These are phyloP conservation scores for Crenuchus spilurus DNA, from an alignment of 2,797 vertebrate genomes.

Conservation along the genomic window DNA sequence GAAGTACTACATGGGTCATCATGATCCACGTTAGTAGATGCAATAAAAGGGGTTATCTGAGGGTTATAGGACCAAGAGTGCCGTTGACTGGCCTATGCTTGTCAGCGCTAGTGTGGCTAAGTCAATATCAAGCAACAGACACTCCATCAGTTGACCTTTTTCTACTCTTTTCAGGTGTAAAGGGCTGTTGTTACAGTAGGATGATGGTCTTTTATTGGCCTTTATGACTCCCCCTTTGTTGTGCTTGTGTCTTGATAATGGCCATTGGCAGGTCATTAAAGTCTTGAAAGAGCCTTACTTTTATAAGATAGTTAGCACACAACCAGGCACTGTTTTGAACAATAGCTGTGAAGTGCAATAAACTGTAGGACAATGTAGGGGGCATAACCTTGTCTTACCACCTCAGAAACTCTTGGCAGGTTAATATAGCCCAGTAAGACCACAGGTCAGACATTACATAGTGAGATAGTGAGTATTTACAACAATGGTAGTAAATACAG, in stretches of 20 bases:
- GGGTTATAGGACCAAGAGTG: slow-evolving; percentile 73
- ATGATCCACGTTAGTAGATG: slow-evolving; percentile 60
- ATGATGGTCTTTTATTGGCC: slow-evolving; percentile 78
- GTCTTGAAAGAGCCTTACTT: slow-evolving; percentile 71
- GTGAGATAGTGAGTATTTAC: neutral
- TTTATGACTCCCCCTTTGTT: slow-evolving; percentile 79
- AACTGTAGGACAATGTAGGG: slow-evolving; percentile 58
- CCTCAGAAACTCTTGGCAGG: slow-evolving; percentile 56
- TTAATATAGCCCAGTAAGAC: too few relatives aligned
- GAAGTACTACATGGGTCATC: slow-evolving; percentile 54
- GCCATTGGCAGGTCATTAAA: slow-evolving; percentile 77
- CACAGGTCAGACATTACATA: neutral
- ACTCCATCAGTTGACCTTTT: slow-evolving; percentile 78
- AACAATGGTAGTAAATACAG: neutral
- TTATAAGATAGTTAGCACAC: slow-evolving; percentile 77
- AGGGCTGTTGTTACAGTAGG: slow-evolving; percentile 80
- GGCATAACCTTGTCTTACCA: slow-evolving; percentile 62
- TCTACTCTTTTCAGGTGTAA: slow-evolving; percentile 71
- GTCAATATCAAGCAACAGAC: slow-evolving; percentile 77
- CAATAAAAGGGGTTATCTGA: slow-evolving; percentile 71
- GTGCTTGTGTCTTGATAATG: slow-evolving; percentile 77
- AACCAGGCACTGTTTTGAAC: slow-evolving; percentile 66
- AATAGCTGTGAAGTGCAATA: slow-evolving; percentile 69
- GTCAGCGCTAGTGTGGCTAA: slow-evolving; percentile 74
- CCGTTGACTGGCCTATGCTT: slow-evolving; percentile 73